Evolutionary conservation across 1,140 invertebrate species (phyloP), one percentile per base, ranked within the genome.

Genomic region (Euschistus heros): DNA sequence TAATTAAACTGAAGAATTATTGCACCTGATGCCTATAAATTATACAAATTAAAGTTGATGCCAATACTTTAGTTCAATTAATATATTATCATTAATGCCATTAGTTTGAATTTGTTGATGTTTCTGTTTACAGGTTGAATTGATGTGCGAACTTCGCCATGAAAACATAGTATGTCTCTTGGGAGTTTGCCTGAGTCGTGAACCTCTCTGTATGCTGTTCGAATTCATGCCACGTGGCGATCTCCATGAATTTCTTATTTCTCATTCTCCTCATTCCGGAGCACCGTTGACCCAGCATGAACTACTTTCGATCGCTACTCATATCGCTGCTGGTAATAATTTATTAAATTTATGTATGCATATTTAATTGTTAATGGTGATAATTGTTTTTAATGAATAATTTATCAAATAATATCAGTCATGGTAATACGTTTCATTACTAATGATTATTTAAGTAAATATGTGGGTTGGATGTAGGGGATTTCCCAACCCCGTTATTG

Each of bases 151-250:
- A 75, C 77, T 98, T 50, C 84, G 89, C 63, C 94, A 98, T 80
- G 91, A 93, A 0, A 97, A 97, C 74, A 94, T 98, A 68, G 93
- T 97, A 52, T 95, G 92, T 76, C 83, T 98, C 57, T 80, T 97
- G 18, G 94, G 94, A 0, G 92, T 97, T 3, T 88, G 93, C 60
- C 80, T 93, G 57, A 88, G 89, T 69, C 90, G 94, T 63, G 90
- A 94, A 71, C 94, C 94, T 0, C 85, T 92, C 74, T 96, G 92
- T 73, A 95, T 97, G 92, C 78, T 97, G 2, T 97, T 97, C 78
- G 94, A 97, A 75, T 96, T 93, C 73, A 96, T 94, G 91, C 87
- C 88, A 2, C 85, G 92, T 73, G 94, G 94, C 2, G 94, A 98
- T 77, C 77, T 98, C 10, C 93, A 97, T 74, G 94, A 98, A 74